phyloP scores from a whole-genome alignment of 2,888 invertebrate species.

The Anaspis maculata region DNA sequence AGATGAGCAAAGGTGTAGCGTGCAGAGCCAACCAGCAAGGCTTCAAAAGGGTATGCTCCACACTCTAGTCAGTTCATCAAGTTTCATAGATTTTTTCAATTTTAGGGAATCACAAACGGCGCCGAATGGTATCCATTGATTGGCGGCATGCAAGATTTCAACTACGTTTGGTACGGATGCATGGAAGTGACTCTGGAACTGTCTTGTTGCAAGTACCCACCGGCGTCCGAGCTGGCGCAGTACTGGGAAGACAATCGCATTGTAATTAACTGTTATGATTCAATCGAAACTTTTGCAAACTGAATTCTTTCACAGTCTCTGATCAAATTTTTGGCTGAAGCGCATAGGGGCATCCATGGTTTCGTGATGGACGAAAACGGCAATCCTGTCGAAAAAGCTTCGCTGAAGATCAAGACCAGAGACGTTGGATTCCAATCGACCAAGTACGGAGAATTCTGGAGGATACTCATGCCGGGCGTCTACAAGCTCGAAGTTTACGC shows the following conservation, averaged over 20 bases:
- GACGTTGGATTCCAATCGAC: constrained; percentile 81
- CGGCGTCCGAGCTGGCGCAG: constrained; percentile 64
- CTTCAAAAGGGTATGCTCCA: constrained; percentile 51
- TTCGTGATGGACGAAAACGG: constrained; percentile 73
- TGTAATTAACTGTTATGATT: constrained; percentile 46
- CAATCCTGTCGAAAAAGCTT: constrained; percentile 70
- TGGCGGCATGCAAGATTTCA: constrained; percentile 91
- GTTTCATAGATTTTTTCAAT: constrained; percentile 3
- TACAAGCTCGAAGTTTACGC: constrained; percentile 80
- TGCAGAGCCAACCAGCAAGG: constrained; percentile 68
- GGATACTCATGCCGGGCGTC: constrained; percentile 77
- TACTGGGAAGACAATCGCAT: constrained; percentile 87
- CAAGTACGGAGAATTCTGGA: constrained; percentile 92
- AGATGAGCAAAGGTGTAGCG: constrained; percentile 79
- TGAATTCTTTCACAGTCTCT: constrained; percentile 56
- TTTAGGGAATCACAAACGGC: constrained; percentile 85
- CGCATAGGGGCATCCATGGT: constrained; percentile 83
- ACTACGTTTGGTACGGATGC: constrained; percentile 87
- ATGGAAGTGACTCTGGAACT: constrained; percentile 94
- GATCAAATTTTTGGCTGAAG: constrained; percentile 76
- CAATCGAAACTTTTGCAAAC: not conserved
- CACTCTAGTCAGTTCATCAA: too few species aligned
- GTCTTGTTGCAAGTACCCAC: constrained; percentile 91
- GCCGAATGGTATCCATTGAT: constrained; percentile 89
- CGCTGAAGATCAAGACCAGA: constrained; percentile 69